Conservation (phyloP, 2,797 vertebrate genomes). For the Hoplostethus mediterraneus region DNA sequence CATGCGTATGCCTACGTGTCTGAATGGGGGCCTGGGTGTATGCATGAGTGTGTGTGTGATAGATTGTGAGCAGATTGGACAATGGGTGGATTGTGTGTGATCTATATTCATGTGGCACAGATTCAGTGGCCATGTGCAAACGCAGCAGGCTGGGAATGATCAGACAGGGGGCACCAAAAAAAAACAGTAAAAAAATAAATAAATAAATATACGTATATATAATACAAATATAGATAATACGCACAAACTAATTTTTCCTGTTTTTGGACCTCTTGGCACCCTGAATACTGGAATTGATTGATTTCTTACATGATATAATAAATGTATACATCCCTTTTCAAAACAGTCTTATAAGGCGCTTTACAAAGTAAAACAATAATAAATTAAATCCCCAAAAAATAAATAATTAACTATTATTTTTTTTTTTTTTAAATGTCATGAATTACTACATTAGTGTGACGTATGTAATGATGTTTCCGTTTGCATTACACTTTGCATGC, state of each 20-base stretch:
- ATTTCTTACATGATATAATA: neutral
- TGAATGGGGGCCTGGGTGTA: slow-evolving; percentile 42
- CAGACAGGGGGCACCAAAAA: slow-evolving; percentile 28
- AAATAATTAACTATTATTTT: neutral
- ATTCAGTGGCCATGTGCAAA: slow-evolving; percentile 66
- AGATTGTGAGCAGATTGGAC: slow-evolving; percentile 68
- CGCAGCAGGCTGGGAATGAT: slow-evolving; percentile 60
- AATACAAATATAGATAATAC: neutral
- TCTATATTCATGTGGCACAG: slow-evolving; percentile 80
- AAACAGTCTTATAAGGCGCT: neutral
- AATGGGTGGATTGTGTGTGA: slow-evolving; percentile 78
- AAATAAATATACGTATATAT: neutral
- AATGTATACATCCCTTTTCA: too few species aligned
- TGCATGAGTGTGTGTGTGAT: slow-evolving; percentile 46
- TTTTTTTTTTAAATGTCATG: too few species aligned
- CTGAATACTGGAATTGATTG: neutral
- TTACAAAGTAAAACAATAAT: slow-evolving; percentile 3
- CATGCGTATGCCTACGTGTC: slow-evolving; percentile 11
- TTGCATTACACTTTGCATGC: slow-evolving; percentile 30
- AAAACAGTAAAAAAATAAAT: slow-evolving; percentile 6
- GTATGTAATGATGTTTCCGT: slow-evolving; percentile 8
- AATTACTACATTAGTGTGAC: neutral
- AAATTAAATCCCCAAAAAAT: neutral
- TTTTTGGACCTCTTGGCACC: too few species aligned
- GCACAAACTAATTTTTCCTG: neutral